These are phyloP conservation scores for Pangasius djambal DNA, from an alignment of 2,797 vertebrate genomes.

Conservation along the genomic window DNA sequence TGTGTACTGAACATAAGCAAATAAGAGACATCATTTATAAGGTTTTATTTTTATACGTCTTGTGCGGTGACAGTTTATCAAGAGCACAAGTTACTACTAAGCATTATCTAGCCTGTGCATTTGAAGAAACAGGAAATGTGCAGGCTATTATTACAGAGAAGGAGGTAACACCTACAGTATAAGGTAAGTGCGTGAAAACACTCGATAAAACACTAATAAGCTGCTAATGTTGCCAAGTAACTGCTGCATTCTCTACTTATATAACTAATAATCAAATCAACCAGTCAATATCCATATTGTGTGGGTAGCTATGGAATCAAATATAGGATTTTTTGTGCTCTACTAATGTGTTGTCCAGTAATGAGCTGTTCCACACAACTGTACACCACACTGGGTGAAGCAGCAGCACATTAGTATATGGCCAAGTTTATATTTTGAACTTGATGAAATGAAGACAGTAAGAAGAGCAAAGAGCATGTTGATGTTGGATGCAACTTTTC, in stretches of 20 bases:
- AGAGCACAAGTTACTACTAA: not conserved
- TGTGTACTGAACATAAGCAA: not conserved
- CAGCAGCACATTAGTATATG: not conserved
- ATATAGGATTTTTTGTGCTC: not conserved
- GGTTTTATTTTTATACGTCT: not conserved
- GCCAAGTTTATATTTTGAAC: conserved; percentile 4
- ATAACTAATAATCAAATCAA: not conserved
- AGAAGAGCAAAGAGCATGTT: not conserved
- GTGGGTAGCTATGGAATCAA: not conserved
- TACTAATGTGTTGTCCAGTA: not conserved
- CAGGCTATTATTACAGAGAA: not conserved
- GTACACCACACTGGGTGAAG: not conserved
- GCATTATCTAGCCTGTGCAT: not conserved
- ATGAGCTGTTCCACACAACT: not conserved
- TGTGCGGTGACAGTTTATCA: not conserved
- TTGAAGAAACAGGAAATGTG: not conserved
- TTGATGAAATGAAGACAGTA: conserved; percentile 13
- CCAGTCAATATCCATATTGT: not conserved
- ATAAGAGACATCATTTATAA: not conserved
- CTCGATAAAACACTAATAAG: not conserved
- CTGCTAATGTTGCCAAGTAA: not conserved
- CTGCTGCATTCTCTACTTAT: not conserved
- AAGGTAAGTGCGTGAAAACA: not conserved
- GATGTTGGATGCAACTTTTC: not conserved
- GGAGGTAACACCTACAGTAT: not conserved